Base-by-base conservation (phyloP, 1,140 invertebrate species). In the Drosophila ercepeae region DNA sequence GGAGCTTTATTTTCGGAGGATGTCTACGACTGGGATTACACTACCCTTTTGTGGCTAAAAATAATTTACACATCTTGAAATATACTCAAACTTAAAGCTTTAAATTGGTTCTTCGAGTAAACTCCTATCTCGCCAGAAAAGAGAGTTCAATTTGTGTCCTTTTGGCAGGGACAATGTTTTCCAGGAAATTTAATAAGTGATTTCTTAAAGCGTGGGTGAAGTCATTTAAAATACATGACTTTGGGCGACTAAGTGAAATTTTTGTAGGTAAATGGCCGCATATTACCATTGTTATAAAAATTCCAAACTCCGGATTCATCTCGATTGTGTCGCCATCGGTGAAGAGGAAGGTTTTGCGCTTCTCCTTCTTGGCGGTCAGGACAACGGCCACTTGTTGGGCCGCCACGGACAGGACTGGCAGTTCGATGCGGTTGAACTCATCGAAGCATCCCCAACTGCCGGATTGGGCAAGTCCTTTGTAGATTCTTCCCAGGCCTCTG, bases 301-400 rank as follows among this genome's bases (percentile, higher is more conserved):
- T 99, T 23, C 98, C 98, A 92, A 99, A 98, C 91, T 99, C 98
- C 0, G 96, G 95, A 92, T 97, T 98, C 95, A 99, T 95, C 48
- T 97, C 95, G 4, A 99, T 96, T 42, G 94, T 93, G 89, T 99
- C 98, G 0, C 98, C 98, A 89, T 99, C 98, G 0, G 98, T 99
- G 89, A 99, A 99, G 4, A 97, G 91, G 89, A 99, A 98, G 14
- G 93, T 92, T 88, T 97, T 97, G 68, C 96, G 95, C 89, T 99
- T 98, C 90, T 98, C 97, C 89, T 98, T 98, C 78, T 97, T 97
- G 4, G 95, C 95, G 0, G 98, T 94, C 11, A 99, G 93, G 6
- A 99, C 97, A 8, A 98, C 97, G 4, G 98, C 97, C 64, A 99
- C 97, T 92, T 99, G 98, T 92, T 99, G 98, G 13, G 98, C 98